Evolutionary conservation across 2,113 vertebrate genomes (phyloP).

Genomic region (Noturus placidus): DNA sequence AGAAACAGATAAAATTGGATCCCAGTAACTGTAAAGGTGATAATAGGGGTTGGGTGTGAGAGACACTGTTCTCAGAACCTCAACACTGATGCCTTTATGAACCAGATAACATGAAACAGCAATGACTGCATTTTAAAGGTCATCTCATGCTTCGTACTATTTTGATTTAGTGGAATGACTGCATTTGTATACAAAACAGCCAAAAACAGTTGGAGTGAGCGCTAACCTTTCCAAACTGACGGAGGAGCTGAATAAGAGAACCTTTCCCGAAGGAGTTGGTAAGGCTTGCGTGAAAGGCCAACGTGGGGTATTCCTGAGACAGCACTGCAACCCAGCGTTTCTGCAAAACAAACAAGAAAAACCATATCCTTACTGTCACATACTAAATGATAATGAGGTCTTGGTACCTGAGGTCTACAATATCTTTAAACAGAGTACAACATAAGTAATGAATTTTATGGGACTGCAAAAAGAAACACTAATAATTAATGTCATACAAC

Average conservation of each 20-base stretch:
- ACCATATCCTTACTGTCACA: not conserved
- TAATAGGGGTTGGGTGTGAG: not conserved
- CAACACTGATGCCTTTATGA: not conserved
- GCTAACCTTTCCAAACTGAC: conserved; percentile 96
- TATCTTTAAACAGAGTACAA: not conserved
- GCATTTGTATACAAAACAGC: not conserved
- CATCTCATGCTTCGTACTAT: not conserved
- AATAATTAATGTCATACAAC: not conserved
- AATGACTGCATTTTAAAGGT: not conserved
- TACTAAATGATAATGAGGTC: not conserved
- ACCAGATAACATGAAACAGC: conserved; percentile 9
- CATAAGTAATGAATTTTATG: not conserved
- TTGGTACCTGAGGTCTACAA: not conserved
- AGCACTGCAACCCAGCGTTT: conserved; percentile 94
- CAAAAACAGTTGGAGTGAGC: not conserved
- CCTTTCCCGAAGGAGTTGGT: conserved; percentile 98
- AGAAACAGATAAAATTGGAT: conserved; percentile 35
- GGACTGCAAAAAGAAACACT: not conserved
- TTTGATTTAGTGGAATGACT: not conserved
- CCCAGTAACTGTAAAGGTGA: conserved; percentile 30
- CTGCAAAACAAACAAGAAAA: conserved; percentile 63
- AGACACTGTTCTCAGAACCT: not conserved
- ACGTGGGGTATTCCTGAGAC: conserved; percentile 91
- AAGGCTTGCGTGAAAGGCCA: conserved; percentile 96
- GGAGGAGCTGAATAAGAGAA: conserved; percentile 93